Evolutionary conservation across 2,113 vertebrate genomes (phyloP).

Genomic region (Eudyptes chrysolophus): DNA sequence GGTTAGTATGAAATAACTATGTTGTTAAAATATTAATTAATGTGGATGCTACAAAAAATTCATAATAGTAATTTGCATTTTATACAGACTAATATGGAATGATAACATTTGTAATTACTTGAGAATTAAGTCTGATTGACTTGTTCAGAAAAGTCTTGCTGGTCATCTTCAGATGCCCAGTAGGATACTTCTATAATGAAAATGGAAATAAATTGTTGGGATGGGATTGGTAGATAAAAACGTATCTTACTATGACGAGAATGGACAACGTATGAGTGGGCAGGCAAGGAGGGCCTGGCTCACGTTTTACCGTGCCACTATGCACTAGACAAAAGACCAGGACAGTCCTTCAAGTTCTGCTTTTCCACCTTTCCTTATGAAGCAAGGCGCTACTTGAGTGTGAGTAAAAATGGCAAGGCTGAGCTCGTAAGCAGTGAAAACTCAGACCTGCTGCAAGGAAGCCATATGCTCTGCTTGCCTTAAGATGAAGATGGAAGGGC

Average conservation of each 20-base stretch:
- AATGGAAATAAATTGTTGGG: not conserved
- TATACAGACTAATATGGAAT: not conserved
- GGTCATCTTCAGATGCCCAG: not conserved
- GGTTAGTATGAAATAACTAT: constrained; percentile 70
- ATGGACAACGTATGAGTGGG: not conserved
- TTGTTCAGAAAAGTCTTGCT: not conserved
- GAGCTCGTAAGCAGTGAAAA: not conserved
- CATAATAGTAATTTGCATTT: not conserved
- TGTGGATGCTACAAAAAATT: not conserved
- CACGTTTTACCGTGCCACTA: not conserved
- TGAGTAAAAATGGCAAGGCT: not conserved
- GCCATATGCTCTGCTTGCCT: not conserved
- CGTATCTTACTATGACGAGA: not conserved
- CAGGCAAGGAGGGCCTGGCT: not conserved
- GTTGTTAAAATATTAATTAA: not conserved
- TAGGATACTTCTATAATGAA: not conserved
- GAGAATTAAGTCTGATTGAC: not conserved
- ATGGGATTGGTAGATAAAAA: not conserved
- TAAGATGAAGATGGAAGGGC: not conserved
- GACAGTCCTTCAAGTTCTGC: not conserved
- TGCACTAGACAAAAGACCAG: not conserved
- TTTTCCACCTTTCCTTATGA: not conserved
- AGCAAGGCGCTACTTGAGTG: not conserved
- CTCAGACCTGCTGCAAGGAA: not conserved
- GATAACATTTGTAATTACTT: not conserved